Evolutionary conservation across 37 sponge, comb jelly and placozoan species (phyloP).

Genomic region (Ephydatia muelleri): DNA sequence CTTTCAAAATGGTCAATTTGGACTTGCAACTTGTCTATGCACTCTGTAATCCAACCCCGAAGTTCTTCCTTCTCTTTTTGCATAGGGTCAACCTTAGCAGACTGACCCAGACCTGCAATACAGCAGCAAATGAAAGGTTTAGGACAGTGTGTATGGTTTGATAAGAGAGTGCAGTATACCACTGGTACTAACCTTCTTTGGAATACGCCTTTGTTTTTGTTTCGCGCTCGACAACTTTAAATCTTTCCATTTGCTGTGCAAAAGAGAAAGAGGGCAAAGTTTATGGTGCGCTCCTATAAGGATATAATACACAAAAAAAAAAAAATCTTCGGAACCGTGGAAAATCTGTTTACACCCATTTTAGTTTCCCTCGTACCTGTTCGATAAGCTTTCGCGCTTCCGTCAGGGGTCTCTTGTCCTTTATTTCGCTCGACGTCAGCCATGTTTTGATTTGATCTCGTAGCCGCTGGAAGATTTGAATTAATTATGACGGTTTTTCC

Average conservation of each 20-base stretch:
- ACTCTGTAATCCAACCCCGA: constrained; percentile 87
- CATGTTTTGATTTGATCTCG: constrained; percentile 98
- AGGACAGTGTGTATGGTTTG: neutral
- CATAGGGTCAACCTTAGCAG: constrained; percentile 88
- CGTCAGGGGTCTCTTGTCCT: constrained; percentile 89
- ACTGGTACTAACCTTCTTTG: constrained; percentile 81
- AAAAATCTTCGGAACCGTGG: neutral
- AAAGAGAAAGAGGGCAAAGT: constrained; percentile 7
- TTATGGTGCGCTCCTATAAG: constrained; percentile 24
- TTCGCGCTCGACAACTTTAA: constrained; percentile 97
- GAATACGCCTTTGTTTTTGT: constrained; percentile 99
- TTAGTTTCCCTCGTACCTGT: constrained; percentile 39
- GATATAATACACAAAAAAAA: neutral
- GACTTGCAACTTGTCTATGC: constrained; percentile 71
- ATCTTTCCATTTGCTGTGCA: constrained; percentile 94
- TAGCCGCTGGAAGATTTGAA: constrained; percentile 55
- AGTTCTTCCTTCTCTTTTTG: constrained; percentile 90
- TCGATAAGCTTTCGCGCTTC: constrained; percentile 95
- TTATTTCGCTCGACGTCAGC: constrained; percentile 94
- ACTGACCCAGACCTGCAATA: constrained; percentile 64
- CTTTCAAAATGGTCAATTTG: constrained; percentile 93
- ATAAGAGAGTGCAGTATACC: neutral
- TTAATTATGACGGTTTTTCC: neutral
- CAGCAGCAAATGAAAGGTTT: neutral
- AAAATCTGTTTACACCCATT: neutral